A percentile compares a stretch with the other conserved stretches of the same genome.
Evolutionary conservation across 92 coral and sea anemone genomes (phyloP).

Genomic region (Porites evermanni): DNA sequence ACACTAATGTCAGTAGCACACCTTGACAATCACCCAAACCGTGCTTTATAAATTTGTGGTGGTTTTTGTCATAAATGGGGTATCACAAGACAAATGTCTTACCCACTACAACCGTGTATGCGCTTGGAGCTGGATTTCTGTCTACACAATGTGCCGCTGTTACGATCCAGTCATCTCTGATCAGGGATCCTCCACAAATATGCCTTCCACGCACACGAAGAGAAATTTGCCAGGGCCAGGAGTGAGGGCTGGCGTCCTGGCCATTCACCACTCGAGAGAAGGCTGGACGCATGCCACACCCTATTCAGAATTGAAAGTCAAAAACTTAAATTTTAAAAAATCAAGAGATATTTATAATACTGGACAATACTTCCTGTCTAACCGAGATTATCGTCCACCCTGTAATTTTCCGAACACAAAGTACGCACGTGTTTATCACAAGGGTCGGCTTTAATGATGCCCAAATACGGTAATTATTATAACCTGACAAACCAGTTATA

Average conservation of each 20-base stretch:
- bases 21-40: too few relatives aligned
- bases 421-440: too few relatives aligned
- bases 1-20: too few relatives aligned
- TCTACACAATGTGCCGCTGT: conserved; percentile 87
- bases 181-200: conserved; percentile 80
- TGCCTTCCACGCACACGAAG: conserved; percentile 69
- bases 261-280: conserved; percentile 80
- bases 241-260: conserved; percentile 69
- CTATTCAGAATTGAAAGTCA: not conserved
- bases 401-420: too few relatives aligned
- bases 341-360: not conserved
- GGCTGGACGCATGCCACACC: conserved; percentile 72
- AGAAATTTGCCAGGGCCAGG: conserved; percentile 89
- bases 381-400: too few relatives aligned
- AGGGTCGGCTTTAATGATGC: too few relatives aligned
- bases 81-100: not conserved
- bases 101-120: conserved; percentile 73
- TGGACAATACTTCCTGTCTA: too few relatives aligned
- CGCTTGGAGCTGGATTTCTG: conserved; percentile 44
- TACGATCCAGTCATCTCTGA: conserved; percentile 72
- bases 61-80: too few relatives aligned
- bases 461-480: too few relatives aligned
- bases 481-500: too few relatives aligned
- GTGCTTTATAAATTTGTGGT: too few relatives aligned
- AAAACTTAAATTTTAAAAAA: not conserved